phyloP scores from a whole-genome alignment of 2,797 vertebrate species.

The Tadarida brasiliensis region DNA sequence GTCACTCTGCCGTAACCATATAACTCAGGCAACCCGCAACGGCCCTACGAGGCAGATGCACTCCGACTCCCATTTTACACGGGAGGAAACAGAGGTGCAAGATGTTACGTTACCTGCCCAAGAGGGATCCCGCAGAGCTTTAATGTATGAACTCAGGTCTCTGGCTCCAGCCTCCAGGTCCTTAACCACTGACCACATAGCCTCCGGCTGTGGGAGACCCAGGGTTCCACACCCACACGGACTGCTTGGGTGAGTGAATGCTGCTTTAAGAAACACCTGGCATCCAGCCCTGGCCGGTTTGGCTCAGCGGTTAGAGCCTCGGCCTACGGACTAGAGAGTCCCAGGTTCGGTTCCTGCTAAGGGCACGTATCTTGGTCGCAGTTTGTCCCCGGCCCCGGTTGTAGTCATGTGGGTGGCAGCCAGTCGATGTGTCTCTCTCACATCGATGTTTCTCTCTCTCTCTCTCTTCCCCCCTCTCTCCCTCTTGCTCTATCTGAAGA shows the following conservation, averaged over 20 bases:
- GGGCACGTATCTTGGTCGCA: no score
- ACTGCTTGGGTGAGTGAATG: not conserved
- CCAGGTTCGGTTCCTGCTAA: no score
- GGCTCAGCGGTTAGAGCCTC: no score
- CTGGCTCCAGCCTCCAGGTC: not conserved
- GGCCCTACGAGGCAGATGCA: not conserved
- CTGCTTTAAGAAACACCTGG: not conserved
- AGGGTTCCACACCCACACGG: not conserved
- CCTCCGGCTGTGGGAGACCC: fast-evolving
- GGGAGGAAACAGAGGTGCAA: not conserved
- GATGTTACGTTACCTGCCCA: not conserved
- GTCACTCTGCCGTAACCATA: not conserved
- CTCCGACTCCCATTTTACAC: fast-evolving
- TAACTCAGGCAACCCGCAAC: not conserved
- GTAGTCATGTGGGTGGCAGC: no score
- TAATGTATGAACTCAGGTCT: not conserved
- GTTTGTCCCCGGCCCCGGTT: no score
- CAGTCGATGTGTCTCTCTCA: no score
- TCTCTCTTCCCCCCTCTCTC: no score
- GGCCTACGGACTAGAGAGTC: no score
- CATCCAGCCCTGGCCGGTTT: no score
- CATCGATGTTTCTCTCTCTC: no score
- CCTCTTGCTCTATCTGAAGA: no score
- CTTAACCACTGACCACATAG: not conserved
- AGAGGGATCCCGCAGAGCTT: not conserved